A percentile compares a stretch with the other conserved stretches of the same genome.
Evolutionary conservation across 2,797 vertebrate genomes (phyloP).

Genomic region (Anolis apletophallus): DNA sequence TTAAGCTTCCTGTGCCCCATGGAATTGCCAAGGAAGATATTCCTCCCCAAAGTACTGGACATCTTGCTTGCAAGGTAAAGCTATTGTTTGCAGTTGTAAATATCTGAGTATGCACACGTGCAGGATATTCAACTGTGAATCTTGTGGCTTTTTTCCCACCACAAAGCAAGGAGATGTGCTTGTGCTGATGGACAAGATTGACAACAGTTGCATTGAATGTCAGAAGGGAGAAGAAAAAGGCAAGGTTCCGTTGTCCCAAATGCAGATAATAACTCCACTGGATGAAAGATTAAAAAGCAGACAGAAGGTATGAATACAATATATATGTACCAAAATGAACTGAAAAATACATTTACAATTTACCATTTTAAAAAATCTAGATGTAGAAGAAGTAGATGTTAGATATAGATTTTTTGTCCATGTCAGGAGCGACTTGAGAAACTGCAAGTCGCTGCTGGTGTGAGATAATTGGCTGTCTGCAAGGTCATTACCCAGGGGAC

Average conservation of each 20-base stretch:
- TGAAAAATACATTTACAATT: not conserved
- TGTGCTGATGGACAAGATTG: slow-evolving; percentile 79
- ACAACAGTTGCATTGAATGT: slow-evolving; percentile 82
- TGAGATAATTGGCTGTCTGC: too few species aligned
- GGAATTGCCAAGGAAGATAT: slow-evolving; percentile 83
- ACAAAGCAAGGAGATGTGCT: slow-evolving; percentile 85
- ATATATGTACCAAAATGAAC: not conserved
- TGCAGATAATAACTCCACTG: slow-evolving; percentile 86
- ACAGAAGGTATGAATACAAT: slow-evolving; percentile 60
- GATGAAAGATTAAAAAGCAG: slow-evolving; percentile 63
- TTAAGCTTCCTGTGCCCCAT: slow-evolving; percentile 87
- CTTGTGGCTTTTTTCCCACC: slow-evolving; percentile 39
- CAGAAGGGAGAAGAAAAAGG: slow-evolving; percentile 80
- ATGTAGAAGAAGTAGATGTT: too few species aligned
- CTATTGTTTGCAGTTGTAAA: slow-evolving; percentile 27
- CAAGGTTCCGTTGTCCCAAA: slow-evolving; percentile 77
- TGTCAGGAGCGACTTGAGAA: too few species aligned
- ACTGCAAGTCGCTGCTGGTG: too few species aligned
- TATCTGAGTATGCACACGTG: not conserved
- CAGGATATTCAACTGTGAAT: slow-evolving; percentile 19
- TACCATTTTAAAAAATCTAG: too few species aligned
- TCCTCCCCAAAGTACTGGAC: slow-evolving; percentile 77
- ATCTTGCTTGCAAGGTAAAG: slow-evolving; percentile 89
- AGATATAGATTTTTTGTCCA: too few species aligned
- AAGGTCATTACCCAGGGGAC: too few species aligned